Evolutionary conservation across 1,140 invertebrate genomes (phyloP), one percentile per base, ranked within the genome.

Genomic region (Callitettix versicolor): DNA sequence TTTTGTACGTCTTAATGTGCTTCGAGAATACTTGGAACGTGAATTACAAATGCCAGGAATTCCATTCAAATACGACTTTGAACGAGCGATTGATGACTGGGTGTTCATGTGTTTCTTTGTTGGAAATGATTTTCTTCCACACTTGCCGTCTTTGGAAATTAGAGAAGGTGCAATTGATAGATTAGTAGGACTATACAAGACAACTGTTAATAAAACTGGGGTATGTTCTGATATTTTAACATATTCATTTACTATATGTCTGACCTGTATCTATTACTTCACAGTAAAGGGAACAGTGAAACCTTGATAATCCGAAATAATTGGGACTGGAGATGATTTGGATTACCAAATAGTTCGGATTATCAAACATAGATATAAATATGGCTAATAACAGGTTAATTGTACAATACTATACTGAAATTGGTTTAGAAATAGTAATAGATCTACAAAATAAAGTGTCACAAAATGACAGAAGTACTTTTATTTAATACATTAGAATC

Each of bases 31-130:
- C 75, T 72, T 99, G 42, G 88, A 91, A 67, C 81, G 79, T 70
- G 95, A 97, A 61, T 74, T 99, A 33, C 69, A 77, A 52, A 97
- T 99, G 90, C 88, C 88, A 0, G 91, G 91, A 71, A 74, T 99
- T 14, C 93, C 95, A 1, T 98, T 98, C 68, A 72, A 79, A 42
- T 92, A 90, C 67, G 85, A 90, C 62, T 91, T 92, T 67, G 90
- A 97, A 66, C 72, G 92, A 57, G 91, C 82, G 1, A 67, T 97
- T 2, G 97, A 99, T 71, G 97, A 99, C 73, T 99, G 96, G 95
- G 95, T 99, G 0, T 98, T 99, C 69, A 98, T 99, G 93, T 99
- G 97, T 72, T 99, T 99, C 74, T 99, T 99, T 75, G 97, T 99
- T 53, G 97, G 97, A 40, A 99, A 99, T 73, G 97, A 99, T 76